A percentile compares a stretch with the other conserved stretches of the same genome.
phyloP scores from a whole-genome alignment of 2,113 vertebrate genomes.

The Pterocles burchelli region DNA sequence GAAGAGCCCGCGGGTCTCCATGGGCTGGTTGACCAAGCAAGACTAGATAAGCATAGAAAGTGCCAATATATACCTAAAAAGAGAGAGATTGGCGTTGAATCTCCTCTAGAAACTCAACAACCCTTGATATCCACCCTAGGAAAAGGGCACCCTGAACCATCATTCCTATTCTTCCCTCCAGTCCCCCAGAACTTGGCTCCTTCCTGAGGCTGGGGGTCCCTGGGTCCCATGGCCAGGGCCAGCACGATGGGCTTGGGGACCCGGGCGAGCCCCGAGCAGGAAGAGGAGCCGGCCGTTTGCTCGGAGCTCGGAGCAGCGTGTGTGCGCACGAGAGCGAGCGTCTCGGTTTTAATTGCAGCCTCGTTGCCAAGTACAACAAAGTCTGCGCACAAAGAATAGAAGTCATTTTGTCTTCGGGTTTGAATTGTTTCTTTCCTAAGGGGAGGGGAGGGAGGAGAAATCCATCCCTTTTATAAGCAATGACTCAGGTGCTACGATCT shows the following conservation, averaged over 20 bases:
- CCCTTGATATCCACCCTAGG: background rate
- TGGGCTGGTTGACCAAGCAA: background rate
- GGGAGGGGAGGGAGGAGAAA: slow-evolving; percentile 15
- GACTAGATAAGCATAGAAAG: rapidly evolving
- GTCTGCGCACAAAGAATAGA: background rate
- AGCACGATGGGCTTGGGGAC: rapidly evolving
- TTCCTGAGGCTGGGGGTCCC: background rate
- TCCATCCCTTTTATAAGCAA: background rate
- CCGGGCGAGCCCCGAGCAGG: background rate
- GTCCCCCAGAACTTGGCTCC: too few species aligned
- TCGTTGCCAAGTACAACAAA: slow-evolving; percentile 54
- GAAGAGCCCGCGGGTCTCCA: rapidly evolving
- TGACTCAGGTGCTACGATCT: slow-evolving; percentile 56
- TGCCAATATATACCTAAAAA: background rate
- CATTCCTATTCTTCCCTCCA: background rate
- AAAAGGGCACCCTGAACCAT: background rate
- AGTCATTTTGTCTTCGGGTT: background rate
- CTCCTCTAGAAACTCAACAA: background rate
- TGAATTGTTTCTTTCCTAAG: background rate
- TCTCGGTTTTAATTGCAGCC: background rate
- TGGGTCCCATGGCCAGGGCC: too few species aligned
- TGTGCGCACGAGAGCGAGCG: background rate
- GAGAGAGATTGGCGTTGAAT: background rate
- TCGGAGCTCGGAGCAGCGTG: background rate
- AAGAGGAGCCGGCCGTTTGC: background rate